Conservation (phyloP, 2,113 vertebrate species). For the Budorcas taxicolor region DNA sequence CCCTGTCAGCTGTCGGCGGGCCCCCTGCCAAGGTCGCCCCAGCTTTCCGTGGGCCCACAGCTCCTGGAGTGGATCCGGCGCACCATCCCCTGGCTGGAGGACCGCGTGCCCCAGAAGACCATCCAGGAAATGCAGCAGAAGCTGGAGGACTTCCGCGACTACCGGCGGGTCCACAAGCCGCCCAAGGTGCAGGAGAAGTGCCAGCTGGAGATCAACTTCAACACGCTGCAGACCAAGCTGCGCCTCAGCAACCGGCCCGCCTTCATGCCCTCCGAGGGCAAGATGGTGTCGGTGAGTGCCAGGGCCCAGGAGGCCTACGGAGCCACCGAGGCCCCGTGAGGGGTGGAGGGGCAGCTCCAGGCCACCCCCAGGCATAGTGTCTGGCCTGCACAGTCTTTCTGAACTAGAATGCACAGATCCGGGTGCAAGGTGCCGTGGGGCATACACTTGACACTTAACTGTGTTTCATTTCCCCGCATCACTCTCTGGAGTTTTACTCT, state of each 20-base stretch:
- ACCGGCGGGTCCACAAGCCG: slow-evolving; percentile 91
- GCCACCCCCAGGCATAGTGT: background rate
- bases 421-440: too few relatives aligned
- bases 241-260: slow-evolving; percentile 93
- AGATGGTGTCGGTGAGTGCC: slow-evolving; percentile 89
- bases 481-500: background rate
- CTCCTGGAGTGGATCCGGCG: slow-evolving; percentile 95
- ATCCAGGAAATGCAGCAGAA: slow-evolving; percentile 96
- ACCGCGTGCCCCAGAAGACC: slow-evolving; percentile 90
- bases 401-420: background rate
- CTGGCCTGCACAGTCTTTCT: background rate
- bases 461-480: background rate
- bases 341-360: background rate
- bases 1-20: accelerated
- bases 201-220: slow-evolving; percentile 98
- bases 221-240: slow-evolving; percentile 96
- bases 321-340: too few relatives aligned
- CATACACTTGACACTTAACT: accelerated
- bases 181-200: slow-evolving; percentile 97
- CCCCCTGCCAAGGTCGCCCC: accelerated
- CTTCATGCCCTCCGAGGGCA: slow-evolving; percentile 96
- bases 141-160: slow-evolving; percentile 94
- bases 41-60: slow-evolving; percentile 59
- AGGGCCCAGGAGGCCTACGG: background rate
- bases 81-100: slow-evolving; percentile 95